Base-by-base conservation (phyloP, 2,888 invertebrate species). In the Phengaris alcon region DNA sequence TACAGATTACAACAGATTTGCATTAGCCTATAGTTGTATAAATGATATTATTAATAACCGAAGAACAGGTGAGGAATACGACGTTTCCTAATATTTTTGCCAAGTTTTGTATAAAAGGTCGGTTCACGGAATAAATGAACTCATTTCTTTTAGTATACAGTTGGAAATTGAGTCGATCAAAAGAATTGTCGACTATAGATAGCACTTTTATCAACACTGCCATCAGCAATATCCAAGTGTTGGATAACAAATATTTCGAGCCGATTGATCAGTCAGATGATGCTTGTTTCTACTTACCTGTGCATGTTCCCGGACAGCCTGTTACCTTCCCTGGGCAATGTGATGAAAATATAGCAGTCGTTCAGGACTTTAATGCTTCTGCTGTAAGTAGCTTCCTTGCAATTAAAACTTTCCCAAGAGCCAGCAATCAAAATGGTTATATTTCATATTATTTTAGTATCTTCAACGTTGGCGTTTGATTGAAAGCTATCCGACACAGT, bases 1-100 rank as follows among this genome's bases (percentile, higher is more conserved):
- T 68, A 95, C 95, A 0, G 95, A 95, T 82, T 95, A 95, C 82
- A 86, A 87, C 0, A 89, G 89, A 75, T 95, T 94, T 79, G 89
- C 95, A 0, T 92, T 95, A 0, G 94, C 95, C 0, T 95, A 95
- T 91, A 94, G 94, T 68, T 95, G 95, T 81, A 85, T 86, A 6
- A 89, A 94, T 22, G 12, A 15, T 15, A 48, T 59, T 9, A 12
- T 9, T 12, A 46, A 55, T 9, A 55, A 51, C n/a, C n/a, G 15
- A 22, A 69, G 85, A 80, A 79, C 81, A 79, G 81, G 89, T 88
- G 78, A 81, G 81, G 52, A 12, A n/a, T 2, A 64, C 46, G 7
- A 55, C 55, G 22, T 22, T 22, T 22, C 22, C 22, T 22, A 22
- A 22, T 22, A 22, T 22, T 22, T 22, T 22, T 22, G 22, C 1